Conservation (phyloP, 2,888 invertebrate genomes). For the Acanthacorydalis orientalis region DNA sequence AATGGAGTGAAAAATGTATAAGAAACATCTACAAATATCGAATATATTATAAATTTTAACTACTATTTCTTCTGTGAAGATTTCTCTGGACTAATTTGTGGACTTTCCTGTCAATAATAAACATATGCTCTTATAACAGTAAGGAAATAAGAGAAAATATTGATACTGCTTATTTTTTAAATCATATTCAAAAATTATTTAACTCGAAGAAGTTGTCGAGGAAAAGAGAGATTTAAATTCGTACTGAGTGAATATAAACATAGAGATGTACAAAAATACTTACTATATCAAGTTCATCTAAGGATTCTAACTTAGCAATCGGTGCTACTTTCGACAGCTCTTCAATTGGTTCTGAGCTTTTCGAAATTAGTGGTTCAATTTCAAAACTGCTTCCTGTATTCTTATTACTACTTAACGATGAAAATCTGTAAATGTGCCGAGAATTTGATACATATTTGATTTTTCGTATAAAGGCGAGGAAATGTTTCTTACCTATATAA, state of each 20-base stretch:
- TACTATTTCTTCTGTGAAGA: background rate
- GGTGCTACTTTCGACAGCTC: conserved; percentile 29
- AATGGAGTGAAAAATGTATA: background rate
- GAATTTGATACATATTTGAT: background rate
- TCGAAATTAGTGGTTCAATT: background rate
- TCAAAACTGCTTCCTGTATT: conserved; percentile 6
- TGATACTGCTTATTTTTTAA: no score
- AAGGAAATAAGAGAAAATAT: no score
- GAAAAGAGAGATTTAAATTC: no score
- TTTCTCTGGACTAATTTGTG: conserved; percentile 15
- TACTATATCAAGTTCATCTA: conserved; percentile 44
- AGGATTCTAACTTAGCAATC: conserved; percentile 45
- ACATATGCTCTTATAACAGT: no score
- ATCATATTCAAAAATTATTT: no score
- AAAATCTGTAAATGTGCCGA: conserved; percentile 4
- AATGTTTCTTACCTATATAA: conserved; percentile 21
- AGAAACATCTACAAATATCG: background rate
- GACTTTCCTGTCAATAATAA: conserved; percentile 12
- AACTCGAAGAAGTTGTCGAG: no score
- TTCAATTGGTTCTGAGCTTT: conserved; percentile 12
- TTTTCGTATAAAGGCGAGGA: background rate
- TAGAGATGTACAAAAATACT: conserved; percentile 8
- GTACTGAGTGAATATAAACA: no score
- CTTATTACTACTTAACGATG: conserved; percentile 8
- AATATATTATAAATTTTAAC: background rate